Percentiles rank a stretch among this genome's conserved stretches.
Evolutionary conservation across 1,140 invertebrate genomes (phyloP).

Genomic region (Thaumatotibia leucotreta): DNA sequence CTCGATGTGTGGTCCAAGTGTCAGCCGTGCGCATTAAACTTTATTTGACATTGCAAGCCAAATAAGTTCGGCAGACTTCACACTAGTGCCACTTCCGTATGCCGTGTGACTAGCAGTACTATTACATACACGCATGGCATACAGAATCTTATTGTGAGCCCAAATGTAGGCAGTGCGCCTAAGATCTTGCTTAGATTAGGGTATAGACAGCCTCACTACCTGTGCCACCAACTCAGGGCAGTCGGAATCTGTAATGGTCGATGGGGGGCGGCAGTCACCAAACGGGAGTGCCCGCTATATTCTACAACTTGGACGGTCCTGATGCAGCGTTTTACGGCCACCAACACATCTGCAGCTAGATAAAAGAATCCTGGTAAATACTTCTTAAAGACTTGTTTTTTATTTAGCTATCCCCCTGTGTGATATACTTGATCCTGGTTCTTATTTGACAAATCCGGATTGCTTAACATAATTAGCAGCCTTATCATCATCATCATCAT

Average conservation of each 20-base stretch:
- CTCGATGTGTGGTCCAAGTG: background rate
- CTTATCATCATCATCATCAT: too few relatives aligned
- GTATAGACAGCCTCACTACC: background rate
- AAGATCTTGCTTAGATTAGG: too few relatives aligned
- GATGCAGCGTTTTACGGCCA: background rate
- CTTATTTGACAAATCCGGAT: background rate
- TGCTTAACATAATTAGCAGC: too few relatives aligned
- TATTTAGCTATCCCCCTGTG: background rate
- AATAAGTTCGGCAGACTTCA: background rate
- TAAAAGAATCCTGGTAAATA: conserved; percentile 5
- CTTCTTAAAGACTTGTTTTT: conserved; percentile 13
- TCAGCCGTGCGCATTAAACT: background rate
- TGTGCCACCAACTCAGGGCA: background rate
- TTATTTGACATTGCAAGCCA: background rate
- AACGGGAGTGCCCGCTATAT: too few relatives aligned
- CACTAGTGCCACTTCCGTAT: background rate
- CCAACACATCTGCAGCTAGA: conserved; percentile 8
- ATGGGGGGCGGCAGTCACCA: too few relatives aligned
- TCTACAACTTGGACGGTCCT: background rate
- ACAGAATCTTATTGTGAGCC: too few relatives aligned
- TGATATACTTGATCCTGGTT: background rate
- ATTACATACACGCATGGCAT: too few relatives aligned
- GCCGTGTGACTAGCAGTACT: background rate
- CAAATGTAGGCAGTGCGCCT: too few relatives aligned
- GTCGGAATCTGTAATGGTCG: background rate